phyloP scores from a whole-genome alignment of 2,113 vertebrate genomes.

The Litocranius walleri region DNA sequence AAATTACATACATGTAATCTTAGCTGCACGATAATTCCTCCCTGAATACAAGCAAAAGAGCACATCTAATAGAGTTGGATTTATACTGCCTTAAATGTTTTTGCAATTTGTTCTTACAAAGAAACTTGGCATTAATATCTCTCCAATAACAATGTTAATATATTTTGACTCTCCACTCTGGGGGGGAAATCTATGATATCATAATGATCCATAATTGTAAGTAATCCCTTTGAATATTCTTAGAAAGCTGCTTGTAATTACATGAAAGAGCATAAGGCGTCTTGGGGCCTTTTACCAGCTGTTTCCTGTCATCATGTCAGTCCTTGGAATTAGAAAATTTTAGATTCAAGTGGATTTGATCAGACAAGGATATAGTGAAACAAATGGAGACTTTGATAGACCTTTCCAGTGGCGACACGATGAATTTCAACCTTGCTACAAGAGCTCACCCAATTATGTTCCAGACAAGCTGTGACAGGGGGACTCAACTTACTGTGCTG shows the following conservation, averaged over 20 bases:
- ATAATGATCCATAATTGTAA: slow-evolving; percentile 47
- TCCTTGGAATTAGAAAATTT: slow-evolving; percentile 63
- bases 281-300: slow-evolving; percentile 60
- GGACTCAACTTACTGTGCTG: slow-evolving; percentile 2
- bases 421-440: slow-evolving; percentile 42
- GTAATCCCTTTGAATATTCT: slow-evolving; percentile 57
- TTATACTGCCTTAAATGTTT: neutral
- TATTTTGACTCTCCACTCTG: neutral
- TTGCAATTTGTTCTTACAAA: neutral
- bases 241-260: slow-evolving; percentile 59
- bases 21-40: neutral
- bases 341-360: slow-evolving; percentile 64
- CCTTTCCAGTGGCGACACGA: neutral
- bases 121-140: neutral
- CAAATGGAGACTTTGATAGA: slow-evolving; percentile 62
- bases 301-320: slow-evolving; percentile 66
- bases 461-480: slow-evolving; percentile 49
- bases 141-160: slow-evolving; percentile 8
- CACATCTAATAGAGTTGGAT: neutral
- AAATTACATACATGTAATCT: neutral
- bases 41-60: neutral
- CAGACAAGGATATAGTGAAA: slow-evolving; percentile 29
- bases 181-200: neutral
- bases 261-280: slow-evolving; percentile 49
- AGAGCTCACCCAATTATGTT: slow-evolving; percentile 35